Evolutionary conservation across 2,888 invertebrate species (phyloP), one percentile per base, ranked within the genome.

Genomic region (Pasiphila rectangulata): DNA sequence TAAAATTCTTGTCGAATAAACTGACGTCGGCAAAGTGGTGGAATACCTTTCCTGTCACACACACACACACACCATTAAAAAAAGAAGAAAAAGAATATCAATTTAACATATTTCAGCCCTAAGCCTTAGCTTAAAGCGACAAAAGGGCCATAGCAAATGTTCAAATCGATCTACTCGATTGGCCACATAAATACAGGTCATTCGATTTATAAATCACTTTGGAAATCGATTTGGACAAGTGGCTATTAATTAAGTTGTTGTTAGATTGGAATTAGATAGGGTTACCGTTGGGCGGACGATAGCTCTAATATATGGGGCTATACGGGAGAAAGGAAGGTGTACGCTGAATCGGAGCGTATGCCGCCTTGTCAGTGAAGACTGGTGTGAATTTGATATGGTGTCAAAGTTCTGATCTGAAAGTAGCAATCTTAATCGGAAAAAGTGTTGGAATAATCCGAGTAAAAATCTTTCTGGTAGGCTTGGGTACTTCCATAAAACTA

Each of bases 171-270:
- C 20, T 38, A 79, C 75, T 79, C 75, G 75, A 77, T 75, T 66
- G 63, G 59, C 73, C 64, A 61, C 67, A 64, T 79, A 84, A 83
- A 86, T 83, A 83, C 79, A 72, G 86, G 85, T 82, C 84, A 80
- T 72, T 79, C 77, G 78, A 75, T 79, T 77, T 81, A 87, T 86
- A 87, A 87, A 88, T 88, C 87, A 87, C 78, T 68, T 74, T 78
- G 59, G 75, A 84, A 87, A 86, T 86, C 86, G 87, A 86, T 85
- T 86, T 86, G 84, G 85, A 86, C 87, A 84, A 86, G 86, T 86
- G 85, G 75, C 84, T 83, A 88, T 88, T 87, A 87, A 88, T 88
- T 85, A 87, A 86, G 83, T 79, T 86, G 86, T 87, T 83, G 84
- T 83, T 81, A 83, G 86, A 86, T 86, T 82, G 75, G 83, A 85